Percentiles rank a stretch among this genome's conserved stretches.
phyloP scores from a whole-genome alignment of 2,797 vertebrate genomes.

The Sebastes glaucus region DNA sequence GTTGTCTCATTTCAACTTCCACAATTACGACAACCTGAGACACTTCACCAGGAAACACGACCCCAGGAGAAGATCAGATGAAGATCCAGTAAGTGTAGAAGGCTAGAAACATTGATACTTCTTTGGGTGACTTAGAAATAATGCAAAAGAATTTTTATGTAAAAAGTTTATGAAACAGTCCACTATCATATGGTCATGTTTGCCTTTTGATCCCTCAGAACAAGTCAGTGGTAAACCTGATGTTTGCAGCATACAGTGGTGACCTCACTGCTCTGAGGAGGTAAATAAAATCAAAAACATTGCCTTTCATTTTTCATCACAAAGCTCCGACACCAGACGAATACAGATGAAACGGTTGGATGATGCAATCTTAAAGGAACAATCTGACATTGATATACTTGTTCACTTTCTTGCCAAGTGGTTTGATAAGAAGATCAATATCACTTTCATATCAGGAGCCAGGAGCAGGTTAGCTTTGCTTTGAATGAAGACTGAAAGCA shows the following conservation, averaged over 20 bases:
- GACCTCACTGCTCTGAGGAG: slow-evolving; percentile 88
- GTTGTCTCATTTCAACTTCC: slow-evolving; percentile 92
- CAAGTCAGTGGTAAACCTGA: slow-evolving; percentile 89
- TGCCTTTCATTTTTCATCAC: slow-evolving; percentile 1
- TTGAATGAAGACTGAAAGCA: neutral
- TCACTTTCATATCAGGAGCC: neutral
- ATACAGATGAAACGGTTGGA: neutral
- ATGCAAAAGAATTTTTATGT: neutral
- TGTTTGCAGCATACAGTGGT: slow-evolving; percentile 91
- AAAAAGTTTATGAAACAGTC: neutral
- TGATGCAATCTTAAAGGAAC: neutral
- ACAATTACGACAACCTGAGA: slow-evolving; percentile 93
- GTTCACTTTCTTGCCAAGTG: neutral
- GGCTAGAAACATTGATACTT: neutral
- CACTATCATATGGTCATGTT: neutral
- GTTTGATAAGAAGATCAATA: neutral
- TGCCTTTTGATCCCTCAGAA: slow-evolving; percentile 74
- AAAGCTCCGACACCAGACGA: neutral
- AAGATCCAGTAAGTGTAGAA: slow-evolving; percentile 82
- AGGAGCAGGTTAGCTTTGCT: neutral
- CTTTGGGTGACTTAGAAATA: neutral
- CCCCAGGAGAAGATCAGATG: slow-evolving; percentile 85
- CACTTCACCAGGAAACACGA: slow-evolving; percentile 91
- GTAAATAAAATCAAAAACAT: slow-evolving; percentile 61
- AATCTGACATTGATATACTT: neutral